phyloP scores from a whole-genome alignment of 1,140 invertebrate genomes.

The Drosophila parvula region DNA sequence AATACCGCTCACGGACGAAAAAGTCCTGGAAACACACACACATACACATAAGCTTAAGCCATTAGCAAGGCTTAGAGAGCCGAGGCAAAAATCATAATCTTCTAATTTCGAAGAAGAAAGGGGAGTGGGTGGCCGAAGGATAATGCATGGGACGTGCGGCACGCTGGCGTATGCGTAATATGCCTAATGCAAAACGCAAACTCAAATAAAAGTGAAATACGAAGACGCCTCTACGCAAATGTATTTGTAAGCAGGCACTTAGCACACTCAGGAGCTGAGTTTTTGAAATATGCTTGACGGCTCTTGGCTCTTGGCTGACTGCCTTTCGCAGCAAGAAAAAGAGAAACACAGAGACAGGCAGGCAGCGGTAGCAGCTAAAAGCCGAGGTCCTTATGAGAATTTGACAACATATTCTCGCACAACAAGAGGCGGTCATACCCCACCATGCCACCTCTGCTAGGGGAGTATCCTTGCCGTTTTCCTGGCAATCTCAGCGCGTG shows the following conservation, averaged over 20 bases:
- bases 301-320: constrained; percentile 51
- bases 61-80: constrained; percentile 66
- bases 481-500: constrained; percentile 74
- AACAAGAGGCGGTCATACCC: constrained; percentile 18
- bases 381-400: constrained; percentile 76
- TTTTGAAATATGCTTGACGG: constrained; percentile 78
- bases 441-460: neutral
- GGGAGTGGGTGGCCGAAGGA: constrained; percentile 22
- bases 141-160: constrained; percentile 51
- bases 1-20: constrained; percentile 11
- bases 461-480: constrained; percentile 13
- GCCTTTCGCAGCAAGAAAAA: constrained; percentile 41
- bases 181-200: constrained; percentile 79
- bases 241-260: constrained; percentile 81
- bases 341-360: constrained; percentile 38
- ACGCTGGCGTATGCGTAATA: constrained; percentile 73
- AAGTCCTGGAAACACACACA: constrained; percentile 23
- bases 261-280: constrained; percentile 75
- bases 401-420: constrained; percentile 79
- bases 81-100: constrained; percentile 72
- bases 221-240: constrained; percentile 64
- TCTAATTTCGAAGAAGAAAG: constrained; percentile 51
- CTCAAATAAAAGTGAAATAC: constrained; percentile 80
- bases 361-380: constrained; percentile 48
- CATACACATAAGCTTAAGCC: constrained; percentile 65